phyloP scores from a whole-genome alignment of 2,113 vertebrate genomes.

The Ciconia stormi region DNA sequence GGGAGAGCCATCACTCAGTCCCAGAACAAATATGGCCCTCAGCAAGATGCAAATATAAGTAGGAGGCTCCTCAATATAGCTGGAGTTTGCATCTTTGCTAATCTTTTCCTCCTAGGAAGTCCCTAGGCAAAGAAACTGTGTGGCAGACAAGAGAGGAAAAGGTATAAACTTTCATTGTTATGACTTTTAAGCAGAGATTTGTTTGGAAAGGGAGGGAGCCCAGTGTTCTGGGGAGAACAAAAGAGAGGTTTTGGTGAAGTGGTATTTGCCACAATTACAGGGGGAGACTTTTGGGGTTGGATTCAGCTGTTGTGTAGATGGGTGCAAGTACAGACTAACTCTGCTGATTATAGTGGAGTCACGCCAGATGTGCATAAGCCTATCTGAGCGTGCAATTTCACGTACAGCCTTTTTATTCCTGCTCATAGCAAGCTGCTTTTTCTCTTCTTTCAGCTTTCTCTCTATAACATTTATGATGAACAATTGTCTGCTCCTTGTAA shows the following conservation, averaged over 20 bases:
- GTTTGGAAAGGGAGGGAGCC: neutral
- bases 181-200: neutral
- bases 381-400: neutral
- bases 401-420: neutral
- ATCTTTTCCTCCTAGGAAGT: neutral
- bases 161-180: neutral
- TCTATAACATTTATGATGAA: constrained; percentile 36
- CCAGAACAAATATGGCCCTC: neutral
- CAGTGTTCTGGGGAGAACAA: neutral
- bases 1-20: neutral
- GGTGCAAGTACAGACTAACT: neutral
- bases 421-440: neutral
- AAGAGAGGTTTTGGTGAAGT: neutral
- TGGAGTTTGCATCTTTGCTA: neutral
- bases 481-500: constrained; percentile 7
- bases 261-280: constrained; percentile 21
- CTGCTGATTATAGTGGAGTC: neutral
- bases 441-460: neutral
- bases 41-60: neutral
- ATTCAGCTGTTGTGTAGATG: neutral
- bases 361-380: neutral
- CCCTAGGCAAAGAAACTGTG: neutral
- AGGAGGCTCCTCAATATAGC: neutral
- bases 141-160: neutral
- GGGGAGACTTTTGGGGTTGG: neutral